phyloP scores from a whole-genome alignment of 2,888 invertebrate genomes.

The Trichopria drosophilae region DNA sequence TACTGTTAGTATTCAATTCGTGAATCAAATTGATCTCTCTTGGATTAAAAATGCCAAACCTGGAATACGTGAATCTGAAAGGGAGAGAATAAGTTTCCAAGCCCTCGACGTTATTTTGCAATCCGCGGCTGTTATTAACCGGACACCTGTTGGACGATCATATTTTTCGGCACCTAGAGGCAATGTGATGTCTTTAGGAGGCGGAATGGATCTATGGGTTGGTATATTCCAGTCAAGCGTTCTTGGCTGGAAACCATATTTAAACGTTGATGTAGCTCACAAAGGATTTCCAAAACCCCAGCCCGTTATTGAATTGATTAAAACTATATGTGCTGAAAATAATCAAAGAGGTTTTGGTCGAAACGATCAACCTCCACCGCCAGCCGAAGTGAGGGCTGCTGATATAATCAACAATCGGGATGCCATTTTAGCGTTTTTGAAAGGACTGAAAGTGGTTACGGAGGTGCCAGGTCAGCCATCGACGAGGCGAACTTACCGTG shows the following conservation, averaged over 20 bases:
- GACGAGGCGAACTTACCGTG: constrained; percentile 57
- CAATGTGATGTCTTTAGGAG: constrained; percentile 66
- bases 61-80: constrained; percentile 70
- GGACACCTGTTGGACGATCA: constrained; percentile 67
- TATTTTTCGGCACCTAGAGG: constrained; percentile 68
- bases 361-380: background rate
- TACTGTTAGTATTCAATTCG: constrained; percentile 63
- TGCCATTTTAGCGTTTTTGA: constrained; percentile 55
- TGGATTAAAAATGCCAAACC: constrained; percentile 61
- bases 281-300: constrained; percentile 74
- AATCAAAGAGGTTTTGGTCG: too few relatives aligned
- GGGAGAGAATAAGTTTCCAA: constrained; percentile 68
- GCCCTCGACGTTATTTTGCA: constrained; percentile 84
- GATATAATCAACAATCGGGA: constrained; percentile 20
- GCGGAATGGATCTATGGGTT: constrained; percentile 87
- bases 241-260: constrained; percentile 78
- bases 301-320: constrained; percentile 59
- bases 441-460: constrained; percentile 60
- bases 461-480: constrained; percentile 57
- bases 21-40: constrained; percentile 62
- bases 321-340: constrained; percentile 37
- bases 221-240: constrained; percentile 93
- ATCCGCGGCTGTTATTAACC: constrained; percentile 64
- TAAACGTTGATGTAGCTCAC: constrained; percentile 90
- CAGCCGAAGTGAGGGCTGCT: background rate